phyloP scores from a whole-genome alignment of 2,888 invertebrate genomes.

The Eupithecia tripunctaria region DNA sequence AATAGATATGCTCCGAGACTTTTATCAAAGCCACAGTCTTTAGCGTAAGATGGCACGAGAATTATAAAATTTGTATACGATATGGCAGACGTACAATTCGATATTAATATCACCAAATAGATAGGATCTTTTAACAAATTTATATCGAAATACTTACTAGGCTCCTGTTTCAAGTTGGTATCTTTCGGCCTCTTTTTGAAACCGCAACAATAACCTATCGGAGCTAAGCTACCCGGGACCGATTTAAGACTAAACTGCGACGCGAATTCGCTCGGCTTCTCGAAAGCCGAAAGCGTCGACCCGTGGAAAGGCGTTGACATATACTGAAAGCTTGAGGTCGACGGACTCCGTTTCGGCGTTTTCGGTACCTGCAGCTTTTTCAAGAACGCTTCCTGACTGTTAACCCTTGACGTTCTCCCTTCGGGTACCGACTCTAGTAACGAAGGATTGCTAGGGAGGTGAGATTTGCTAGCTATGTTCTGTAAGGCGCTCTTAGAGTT shows the following conservation, averaged over 20 bases:
- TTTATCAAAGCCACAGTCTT: constrained; percentile 88
- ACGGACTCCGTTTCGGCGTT: constrained; percentile 88
- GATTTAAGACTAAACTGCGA: constrained; percentile 91
- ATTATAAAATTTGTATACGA: constrained; percentile 95
- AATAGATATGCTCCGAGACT: constrained; percentile 88
- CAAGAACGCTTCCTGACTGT: constrained; percentile 70
- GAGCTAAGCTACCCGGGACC: constrained; percentile 83
- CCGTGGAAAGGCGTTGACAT: constrained; percentile 94
- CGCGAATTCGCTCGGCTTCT: constrained; percentile 90
- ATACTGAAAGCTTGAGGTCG: constrained; percentile 92
- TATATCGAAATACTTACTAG: constrained; percentile 89
- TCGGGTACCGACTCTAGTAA: constrained; percentile 89
- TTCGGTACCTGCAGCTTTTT: constrained; percentile 73
- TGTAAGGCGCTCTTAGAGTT: constrained; percentile 78
- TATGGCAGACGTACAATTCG: constrained; percentile 93
- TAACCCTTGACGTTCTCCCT: constrained; percentile 73
- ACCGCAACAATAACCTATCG: constrained; percentile 73
- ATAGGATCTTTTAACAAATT: constrained; percentile 90
- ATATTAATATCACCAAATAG: constrained; percentile 92
- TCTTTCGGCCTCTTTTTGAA: constrained; percentile 67
- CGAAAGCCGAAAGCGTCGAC: constrained; percentile 90
- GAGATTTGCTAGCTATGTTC: constrained; percentile 85
- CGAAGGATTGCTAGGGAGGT: constrained; percentile 87
- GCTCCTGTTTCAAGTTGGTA: constrained; percentile 68
- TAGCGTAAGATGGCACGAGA: constrained; percentile 90